Evolutionary conservation across 1,140 invertebrate genomes (phyloP).

Genomic region (Drosophila lini): DNA sequence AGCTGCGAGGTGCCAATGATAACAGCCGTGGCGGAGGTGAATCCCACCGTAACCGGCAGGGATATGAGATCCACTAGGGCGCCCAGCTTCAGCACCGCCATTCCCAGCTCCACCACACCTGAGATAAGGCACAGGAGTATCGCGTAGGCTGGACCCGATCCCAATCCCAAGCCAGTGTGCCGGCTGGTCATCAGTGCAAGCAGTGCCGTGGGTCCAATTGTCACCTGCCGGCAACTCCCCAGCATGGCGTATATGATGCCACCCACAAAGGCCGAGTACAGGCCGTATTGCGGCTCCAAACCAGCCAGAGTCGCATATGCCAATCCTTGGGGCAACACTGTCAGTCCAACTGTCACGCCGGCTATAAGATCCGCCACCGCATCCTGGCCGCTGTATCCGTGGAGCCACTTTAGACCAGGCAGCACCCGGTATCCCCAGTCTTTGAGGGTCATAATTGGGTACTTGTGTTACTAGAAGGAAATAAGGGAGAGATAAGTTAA

Average conservation of each 20-base stretch:
- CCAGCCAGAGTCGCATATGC: constrained; percentile 94
- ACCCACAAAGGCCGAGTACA: constrained; percentile 96
- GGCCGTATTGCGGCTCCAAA: constrained; percentile 92
- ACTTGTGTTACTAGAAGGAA: neutral
- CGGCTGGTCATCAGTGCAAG: constrained; percentile 92
- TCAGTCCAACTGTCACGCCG: constrained; percentile 93
- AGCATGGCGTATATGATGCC: constrained; percentile 96
- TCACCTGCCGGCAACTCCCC: constrained; percentile 96
- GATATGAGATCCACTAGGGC: constrained; percentile 98
- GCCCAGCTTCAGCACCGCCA: constrained; percentile 94
- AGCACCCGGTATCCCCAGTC: constrained; percentile 80
- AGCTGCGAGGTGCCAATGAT: constrained; percentile 96
- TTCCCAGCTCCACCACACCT: constrained; percentile 92
- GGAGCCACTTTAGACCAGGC: constrained; percentile 89
- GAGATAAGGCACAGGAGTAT: constrained; percentile 93
- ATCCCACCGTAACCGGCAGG: constrained; percentile 94
- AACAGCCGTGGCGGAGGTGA: constrained; percentile 96
- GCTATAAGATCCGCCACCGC: constrained; percentile 91
- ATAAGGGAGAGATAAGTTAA: neutral
- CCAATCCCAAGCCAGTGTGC: constrained; percentile 85
- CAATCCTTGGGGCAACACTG: constrained; percentile 94
- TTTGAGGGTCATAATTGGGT: constrained; percentile 48
- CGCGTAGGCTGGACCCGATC: constrained; percentile 89
- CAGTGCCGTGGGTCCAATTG: constrained; percentile 93
- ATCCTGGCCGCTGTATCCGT: constrained; percentile 89